Conservation (phyloP, 2,797 vertebrate genomes). For the Echiichthys vipera region DNA sequence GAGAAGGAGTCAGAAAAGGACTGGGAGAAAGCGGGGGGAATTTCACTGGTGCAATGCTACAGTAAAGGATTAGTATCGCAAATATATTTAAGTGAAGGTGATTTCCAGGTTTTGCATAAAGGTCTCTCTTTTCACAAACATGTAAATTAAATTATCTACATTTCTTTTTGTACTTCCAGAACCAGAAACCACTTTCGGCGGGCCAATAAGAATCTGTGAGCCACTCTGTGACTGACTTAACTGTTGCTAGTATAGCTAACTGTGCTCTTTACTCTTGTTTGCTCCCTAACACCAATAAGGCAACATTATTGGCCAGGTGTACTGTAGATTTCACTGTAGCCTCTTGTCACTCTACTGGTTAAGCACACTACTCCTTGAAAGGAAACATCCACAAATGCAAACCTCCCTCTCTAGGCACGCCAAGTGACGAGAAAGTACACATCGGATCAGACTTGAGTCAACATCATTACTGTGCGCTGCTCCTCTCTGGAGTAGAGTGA, state of each 20-base stretch:
- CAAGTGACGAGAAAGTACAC: constrained; percentile 62
- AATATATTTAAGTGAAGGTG: neutral
- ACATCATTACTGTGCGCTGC: constrained; percentile 69
- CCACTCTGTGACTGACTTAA: constrained; percentile 37
- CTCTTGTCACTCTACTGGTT: constrained; percentile 66
- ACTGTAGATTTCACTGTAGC: constrained; percentile 40
- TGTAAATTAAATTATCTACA: neutral
- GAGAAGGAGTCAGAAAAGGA: neutral
- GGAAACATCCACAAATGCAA: constrained; percentile 59
- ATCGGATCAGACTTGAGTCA: constrained; percentile 73
- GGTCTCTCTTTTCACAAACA: neutral
- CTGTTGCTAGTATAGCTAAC: constrained; percentile 59
- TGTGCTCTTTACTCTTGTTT: constrained; percentile 62
- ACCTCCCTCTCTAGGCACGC: constrained; percentile 46
- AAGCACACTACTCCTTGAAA: constrained; percentile 59
- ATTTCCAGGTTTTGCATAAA: neutral
- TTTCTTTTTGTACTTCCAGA: constrained; percentile 1
- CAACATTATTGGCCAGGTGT: constrained; percentile 60
- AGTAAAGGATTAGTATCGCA: neutral
- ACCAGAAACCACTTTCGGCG: neutral
- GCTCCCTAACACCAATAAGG: constrained; percentile 70
- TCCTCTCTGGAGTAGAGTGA: constrained; percentile 58
- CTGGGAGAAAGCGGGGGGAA: neutral
- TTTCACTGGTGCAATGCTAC: neutral
- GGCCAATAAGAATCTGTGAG: constrained; percentile 6